Evolutionary conservation across 2,888 invertebrate species (phyloP), one percentile per base, ranked within the genome.

Genomic region (Caenorhabditis wallacei): DNA sequence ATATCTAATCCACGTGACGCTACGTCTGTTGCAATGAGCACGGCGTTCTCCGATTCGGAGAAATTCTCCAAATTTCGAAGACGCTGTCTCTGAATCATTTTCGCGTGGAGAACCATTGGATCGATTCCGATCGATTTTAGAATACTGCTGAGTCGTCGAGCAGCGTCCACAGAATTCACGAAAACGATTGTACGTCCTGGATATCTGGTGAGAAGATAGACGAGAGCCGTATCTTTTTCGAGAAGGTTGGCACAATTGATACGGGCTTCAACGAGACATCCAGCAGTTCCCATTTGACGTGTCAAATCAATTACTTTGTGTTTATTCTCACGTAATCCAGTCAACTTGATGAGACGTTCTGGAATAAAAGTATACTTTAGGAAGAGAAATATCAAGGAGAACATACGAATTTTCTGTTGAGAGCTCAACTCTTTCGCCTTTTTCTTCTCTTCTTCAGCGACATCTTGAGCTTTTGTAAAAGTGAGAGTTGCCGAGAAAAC

Each of bases 401-500:
- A 79, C 88, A 88, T 82, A 92, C 93, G 92, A 75, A 93, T 89
- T 88, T 94, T 94, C 51, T 94, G 89, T 78, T 92, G 88, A 51
- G 91, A 82, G 37, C 92, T 91, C 61, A 92, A 63, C 30, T 91
- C 86, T 11, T 88, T 89, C 46, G 89, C 91, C 71, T 91, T 92
- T 80, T 90, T 92, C 56, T 80, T 80, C 51, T 81, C 66, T 48
- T 96, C 95, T 53, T 96, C 94, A 72, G 96, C 71, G 16, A 78
- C 72, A 54, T 72, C 70, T 48, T 83, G 95, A 86, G 90, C 87
- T 85, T 97, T 97, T 0, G 96, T 95, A 92, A 98, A 93, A 0
- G 98, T 96, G 37, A 99, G 94, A 0, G 99, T 99, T 16, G 99
- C 99, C 0, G 98, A 99, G 93, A 98, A 98, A 0, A 99, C 96